A percentile compares a stretch with the other conserved stretches of the same genome.
Evolutionary conservation across 2,888 invertebrate species (phyloP).

Genomic region (Encarsia formosa): DNA sequence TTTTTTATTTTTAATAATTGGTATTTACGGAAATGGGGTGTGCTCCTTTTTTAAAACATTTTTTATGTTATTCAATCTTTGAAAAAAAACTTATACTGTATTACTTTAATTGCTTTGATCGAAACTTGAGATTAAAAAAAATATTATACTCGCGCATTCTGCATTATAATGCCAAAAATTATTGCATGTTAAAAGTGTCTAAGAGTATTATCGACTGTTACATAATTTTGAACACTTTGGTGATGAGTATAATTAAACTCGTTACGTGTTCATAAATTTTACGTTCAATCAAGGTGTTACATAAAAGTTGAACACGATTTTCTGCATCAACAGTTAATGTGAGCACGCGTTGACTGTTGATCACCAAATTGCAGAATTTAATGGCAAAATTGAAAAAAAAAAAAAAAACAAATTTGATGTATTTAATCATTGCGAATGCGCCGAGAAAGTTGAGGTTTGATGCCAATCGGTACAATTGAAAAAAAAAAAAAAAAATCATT

Average conservation of each 20-base stretch:
- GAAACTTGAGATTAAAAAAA: too few relatives aligned
- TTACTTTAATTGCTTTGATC: too few relatives aligned
- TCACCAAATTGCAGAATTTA: conserved; percentile 16
- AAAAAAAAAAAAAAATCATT: conserved; percentile 3
- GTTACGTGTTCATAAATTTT: conserved; percentile 14
- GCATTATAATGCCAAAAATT: conserved; percentile 36
- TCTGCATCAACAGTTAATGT: conserved; percentile 17
- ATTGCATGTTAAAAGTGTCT: conserved; percentile 47
- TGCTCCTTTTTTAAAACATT: too few relatives aligned
- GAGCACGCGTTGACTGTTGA: too few relatives aligned
- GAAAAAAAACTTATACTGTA: too few relatives aligned
- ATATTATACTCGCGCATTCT: conserved; percentile 27
- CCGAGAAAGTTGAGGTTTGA: conserved; percentile 25
- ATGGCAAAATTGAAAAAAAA: conserved; percentile 7
- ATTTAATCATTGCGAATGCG: conserved; percentile 27
- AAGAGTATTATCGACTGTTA: conserved; percentile 47
- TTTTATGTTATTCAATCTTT: too few relatives aligned
- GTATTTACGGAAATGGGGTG: too few relatives aligned
- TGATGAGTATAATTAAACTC: conserved; percentile 14
- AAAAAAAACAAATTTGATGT: conserved; percentile 29
- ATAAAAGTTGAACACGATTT: conserved; percentile 13
- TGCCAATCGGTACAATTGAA: conserved; percentile 12
- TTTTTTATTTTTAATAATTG: background rate
- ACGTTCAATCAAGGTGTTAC: conserved; percentile 17
- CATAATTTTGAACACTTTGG: conserved; percentile 39